These are phyloP conservation scores for Noctua janthe DNA, from an alignment of 2,888 invertebrate genomes.

Conservation along the genomic window DNA sequence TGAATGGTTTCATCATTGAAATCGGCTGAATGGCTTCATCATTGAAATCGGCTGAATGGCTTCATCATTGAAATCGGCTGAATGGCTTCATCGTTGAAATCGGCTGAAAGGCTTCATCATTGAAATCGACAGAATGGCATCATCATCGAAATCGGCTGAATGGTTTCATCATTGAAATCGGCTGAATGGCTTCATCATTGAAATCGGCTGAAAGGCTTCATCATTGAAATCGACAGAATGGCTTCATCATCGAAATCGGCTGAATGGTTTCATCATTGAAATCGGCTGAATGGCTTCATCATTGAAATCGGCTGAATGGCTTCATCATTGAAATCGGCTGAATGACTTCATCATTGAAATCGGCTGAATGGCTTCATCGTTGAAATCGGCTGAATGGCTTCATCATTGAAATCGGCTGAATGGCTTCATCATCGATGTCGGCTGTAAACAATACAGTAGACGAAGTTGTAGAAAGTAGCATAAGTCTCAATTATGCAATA, in stretches of 20 bases:
- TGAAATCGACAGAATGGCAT: not conserved
- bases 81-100: not conserved
- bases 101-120: not conserved
- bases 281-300: not conserved
- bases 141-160: too few species aligned
- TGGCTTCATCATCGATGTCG: too few species aligned
- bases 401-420: not conserved
- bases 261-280: too few species aligned
- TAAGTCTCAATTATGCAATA: conserved; percentile 12
- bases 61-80: not conserved
- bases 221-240: not conserved
- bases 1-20: too few species aligned
- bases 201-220: too few species aligned
- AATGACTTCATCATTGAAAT: too few species aligned
- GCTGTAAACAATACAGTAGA: not conserved
- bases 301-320: too few species aligned
- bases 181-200: not conserved
- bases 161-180: too few species aligned
- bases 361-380: too few species aligned
- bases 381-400: not conserved
- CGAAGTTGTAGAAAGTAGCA: not conserved
- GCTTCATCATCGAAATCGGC: not conserved
- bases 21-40: too few species aligned
- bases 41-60: not conserved
- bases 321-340: too few species aligned